Conservation (phyloP, 2,888 invertebrate species). For the Habrosyne pyritoides region DNA sequence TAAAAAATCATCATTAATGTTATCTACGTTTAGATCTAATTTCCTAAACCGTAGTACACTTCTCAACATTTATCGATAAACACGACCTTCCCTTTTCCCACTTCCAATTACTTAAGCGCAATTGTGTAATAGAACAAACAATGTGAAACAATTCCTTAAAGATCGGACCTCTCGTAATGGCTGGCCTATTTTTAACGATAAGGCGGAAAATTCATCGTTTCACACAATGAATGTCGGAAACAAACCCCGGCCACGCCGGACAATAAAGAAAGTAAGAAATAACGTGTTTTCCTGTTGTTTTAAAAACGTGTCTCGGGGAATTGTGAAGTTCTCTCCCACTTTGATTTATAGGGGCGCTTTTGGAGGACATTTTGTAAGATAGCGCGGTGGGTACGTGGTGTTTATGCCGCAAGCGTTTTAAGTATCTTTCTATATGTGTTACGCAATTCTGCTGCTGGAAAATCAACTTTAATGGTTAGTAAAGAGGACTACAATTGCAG, state of each 20-base stretch:
- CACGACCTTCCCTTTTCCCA: not conserved
- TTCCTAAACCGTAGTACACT: too few relatives aligned
- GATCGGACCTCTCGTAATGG: not conserved
- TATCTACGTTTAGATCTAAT: too few relatives aligned
- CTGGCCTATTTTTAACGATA: conserved; percentile 17
- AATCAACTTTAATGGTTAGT: not conserved
- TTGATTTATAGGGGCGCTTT: conserved; percentile 20
- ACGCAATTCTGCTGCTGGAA: not conserved
- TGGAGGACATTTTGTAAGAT: conserved; percentile 3
- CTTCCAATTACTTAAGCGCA: conserved; percentile 1
- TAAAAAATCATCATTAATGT: too few relatives aligned
- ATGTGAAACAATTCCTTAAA: not conserved
- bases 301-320: conserved; percentile 28
- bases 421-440: not conserved
- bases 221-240: conserved; percentile 37
- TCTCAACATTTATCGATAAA: not conserved
- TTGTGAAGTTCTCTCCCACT: conserved; percentile 21
- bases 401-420: not conserved
- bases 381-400: not conserved
- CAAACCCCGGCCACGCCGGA: conserved; percentile 25
- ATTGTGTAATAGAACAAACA: not conserved
- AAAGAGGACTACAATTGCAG: too few relatives aligned
- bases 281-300: conserved; percentile 37
- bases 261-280: conserved; percentile 34
- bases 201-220: conserved; percentile 21